Evolutionary conservation across 2,888 invertebrate species (phyloP).

Genomic region (Tenthredo distinguenda): DNA sequence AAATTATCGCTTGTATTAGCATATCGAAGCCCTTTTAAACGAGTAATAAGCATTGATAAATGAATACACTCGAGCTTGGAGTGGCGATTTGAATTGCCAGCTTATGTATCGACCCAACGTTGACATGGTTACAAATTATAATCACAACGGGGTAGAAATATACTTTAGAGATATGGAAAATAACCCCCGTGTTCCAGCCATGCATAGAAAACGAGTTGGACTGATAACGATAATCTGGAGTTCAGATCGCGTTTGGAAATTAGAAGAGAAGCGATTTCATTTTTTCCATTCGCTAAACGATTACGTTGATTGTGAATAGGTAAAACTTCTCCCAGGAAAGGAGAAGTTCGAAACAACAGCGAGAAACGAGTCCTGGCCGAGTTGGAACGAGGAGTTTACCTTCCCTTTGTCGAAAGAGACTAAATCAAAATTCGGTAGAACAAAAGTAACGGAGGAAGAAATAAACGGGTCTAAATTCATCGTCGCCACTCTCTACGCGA

Average conservation of each 20-base stretch:
- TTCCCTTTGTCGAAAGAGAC: constrained; percentile 83
- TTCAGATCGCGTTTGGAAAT: neutral
- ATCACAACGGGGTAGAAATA: neutral
- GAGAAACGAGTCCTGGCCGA: constrained; percentile 89
- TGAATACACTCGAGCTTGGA: constrained; percentile 15
- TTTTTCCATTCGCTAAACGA: neutral
- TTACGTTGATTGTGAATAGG: constrained; percentile 79
- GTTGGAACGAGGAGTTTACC: constrained; percentile 89
- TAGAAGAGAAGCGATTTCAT: neutral
- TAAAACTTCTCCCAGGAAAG: constrained; percentile 88
- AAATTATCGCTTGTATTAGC: neutral
- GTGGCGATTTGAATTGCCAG: constrained; percentile 19
- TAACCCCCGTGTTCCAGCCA: neutral
- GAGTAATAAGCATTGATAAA: neutral
- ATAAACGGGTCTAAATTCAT: constrained; percentile 84
- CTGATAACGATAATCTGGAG: too few relatives aligned
- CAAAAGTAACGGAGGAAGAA: constrained; percentile 80
- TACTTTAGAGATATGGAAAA: constrained; percentile 25
- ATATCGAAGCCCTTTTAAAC: neutral
- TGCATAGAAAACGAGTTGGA: neutral
- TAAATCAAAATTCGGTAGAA: constrained; percentile 77
- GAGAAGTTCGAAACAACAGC: constrained; percentile 88
- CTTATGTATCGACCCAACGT: constrained; percentile 47
- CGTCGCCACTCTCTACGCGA: constrained; percentile 85
- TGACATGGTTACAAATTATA: constrained; percentile 45